Conservation (phyloP, 1,140 invertebrate genomes). For the Ylistrum balloti region DNA sequence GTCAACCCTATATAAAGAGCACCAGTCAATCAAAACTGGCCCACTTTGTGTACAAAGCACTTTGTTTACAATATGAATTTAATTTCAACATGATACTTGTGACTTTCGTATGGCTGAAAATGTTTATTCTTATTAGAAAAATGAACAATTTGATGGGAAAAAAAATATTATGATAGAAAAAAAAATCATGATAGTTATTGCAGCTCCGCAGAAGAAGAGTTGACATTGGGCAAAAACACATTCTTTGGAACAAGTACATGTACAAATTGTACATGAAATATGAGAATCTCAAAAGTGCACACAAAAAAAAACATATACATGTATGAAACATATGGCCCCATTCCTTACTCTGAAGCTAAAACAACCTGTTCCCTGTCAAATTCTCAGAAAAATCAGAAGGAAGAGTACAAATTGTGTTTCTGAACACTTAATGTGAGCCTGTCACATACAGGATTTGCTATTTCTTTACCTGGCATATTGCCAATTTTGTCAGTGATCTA, state of each 20-base stretch:
- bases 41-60: not conserved
- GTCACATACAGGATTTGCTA: not conserved
- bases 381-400: not conserved
- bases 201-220: conserved; percentile 4
- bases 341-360: not conserved
- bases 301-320: conserved; percentile 1
- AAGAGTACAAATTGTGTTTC: not conserved
- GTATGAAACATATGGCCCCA: conserved; percentile 23
- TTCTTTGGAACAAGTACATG: not conserved
- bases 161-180: not conserved
- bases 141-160: not conserved
- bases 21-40: no score
- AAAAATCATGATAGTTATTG: not conserved
- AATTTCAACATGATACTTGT: not conserved
- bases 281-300: conserved; percentile 17
- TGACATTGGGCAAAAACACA: not conserved
- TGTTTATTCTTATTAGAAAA: not conserved
- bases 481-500: not conserved
- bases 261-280: not conserved
- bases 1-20: not conserved
- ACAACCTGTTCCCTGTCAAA: not conserved
- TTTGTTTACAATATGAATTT: not conserved
- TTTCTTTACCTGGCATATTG: not conserved
- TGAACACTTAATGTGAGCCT: no score
- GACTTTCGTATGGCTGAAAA: not conserved